A percentile compares a stretch with the other conserved stretches of the same genome.
Conservation (phyloP, 2,888 invertebrate species). For the Drosophila meridiana region DNA sequence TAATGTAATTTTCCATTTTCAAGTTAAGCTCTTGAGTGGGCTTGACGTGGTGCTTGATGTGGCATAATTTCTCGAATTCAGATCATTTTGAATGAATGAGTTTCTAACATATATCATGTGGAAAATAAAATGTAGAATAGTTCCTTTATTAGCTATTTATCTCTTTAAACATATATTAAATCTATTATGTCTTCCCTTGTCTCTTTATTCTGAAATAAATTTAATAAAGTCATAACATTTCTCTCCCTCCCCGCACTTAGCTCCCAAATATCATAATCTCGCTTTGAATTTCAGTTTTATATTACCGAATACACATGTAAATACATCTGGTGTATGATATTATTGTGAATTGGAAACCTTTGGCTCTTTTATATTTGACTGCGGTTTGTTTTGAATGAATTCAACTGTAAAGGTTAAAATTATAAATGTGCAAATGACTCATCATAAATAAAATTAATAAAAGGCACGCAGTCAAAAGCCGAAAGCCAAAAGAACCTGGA, state of each 20-base stretch:
- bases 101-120: background rate
- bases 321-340: conserved; percentile 17
- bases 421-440: conserved; percentile 85
- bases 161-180: background rate
- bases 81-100: background rate
- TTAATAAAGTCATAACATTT: conserved; percentile 25
- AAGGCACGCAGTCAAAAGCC: conserved; percentile 56
- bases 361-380: conserved; percentile 40
- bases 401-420: conserved; percentile 84
- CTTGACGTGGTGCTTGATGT: conserved; percentile 15
- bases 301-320: conserved; percentile 9
- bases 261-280: conserved; percentile 7
- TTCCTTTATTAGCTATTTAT: background rate
- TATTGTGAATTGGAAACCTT: conserved; percentile 38
- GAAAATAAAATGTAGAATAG: background rate
- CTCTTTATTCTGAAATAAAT: background rate
- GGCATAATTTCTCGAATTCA: background rate
- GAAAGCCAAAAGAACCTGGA: conserved; percentile 33
- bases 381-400: conserved; percentile 77
- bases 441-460: conserved; percentile 85
- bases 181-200: background rate
- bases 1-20: conserved; percentile 56
- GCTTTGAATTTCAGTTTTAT: conserved; percentile 18
- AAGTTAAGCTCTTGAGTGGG: conserved; percentile 30
- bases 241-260: background rate